Evolutionary conservation across 2,888 invertebrate species (phyloP), one percentile per base, ranked within the genome.

Genomic region (Zhuqinia jingwanae): DNA sequence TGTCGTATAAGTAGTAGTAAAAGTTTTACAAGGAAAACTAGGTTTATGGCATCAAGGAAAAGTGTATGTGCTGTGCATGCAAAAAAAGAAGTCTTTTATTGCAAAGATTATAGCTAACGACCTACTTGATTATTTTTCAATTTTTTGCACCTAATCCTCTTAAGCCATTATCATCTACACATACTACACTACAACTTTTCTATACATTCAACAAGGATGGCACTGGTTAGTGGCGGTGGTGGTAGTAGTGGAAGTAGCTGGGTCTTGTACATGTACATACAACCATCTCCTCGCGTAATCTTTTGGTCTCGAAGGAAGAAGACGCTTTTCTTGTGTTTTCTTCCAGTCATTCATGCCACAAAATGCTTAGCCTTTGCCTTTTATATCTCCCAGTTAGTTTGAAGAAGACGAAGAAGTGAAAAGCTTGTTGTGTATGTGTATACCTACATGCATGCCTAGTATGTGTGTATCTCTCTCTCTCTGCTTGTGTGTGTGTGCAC

Each of bases 101-200:
- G 56, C 73, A 79, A 83, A 78, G 80, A 83, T 84, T 83, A 87
- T 83, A 27, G 86, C 79, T 87, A 85, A 87, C 86, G 87, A 87
- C 77, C 81, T 83, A 87, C 87, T 87, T 87, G 83, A 88, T 88
- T 88, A 88, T 87, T 87, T 88, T 87, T 88, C 88, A 88, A 87
- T 88, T 88, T 84, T 87, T 87, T 81, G 65, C 87, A 87, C 81
- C 79, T 86, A 86, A 86, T 86, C 86, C 86, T 80, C 86, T 86
- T 86, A 86, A 86, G 80, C 80, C 77, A 84, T 84, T 78, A 84
- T 84, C 84, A 84, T 53, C 77, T 78, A 73, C 47, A 76, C 42
- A 76, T 15, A 63, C 25, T 78, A 60, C n/a, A n/a, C 27, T 63
- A 13, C 63, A 22, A n/a, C 45, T 13, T 17, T n/a, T 5, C 36